A percentile compares a stretch with the other conserved stretches of the same genome.
Evolutionary conservation across 2,888 invertebrate genomes (phyloP).

Genomic region (Muscina levida): DNA sequence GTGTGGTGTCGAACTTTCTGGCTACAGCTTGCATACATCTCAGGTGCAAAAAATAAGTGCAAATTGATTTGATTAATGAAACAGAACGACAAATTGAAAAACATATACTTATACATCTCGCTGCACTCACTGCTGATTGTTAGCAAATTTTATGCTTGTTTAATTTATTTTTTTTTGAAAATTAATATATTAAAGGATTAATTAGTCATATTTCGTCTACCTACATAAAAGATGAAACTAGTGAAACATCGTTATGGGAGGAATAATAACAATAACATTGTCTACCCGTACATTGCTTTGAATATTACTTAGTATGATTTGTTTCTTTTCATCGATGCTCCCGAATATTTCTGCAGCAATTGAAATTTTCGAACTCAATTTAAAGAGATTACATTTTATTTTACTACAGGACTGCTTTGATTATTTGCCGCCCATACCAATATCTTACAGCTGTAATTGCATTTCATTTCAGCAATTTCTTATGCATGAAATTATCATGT

Average conservation of each 20-base stretch:
- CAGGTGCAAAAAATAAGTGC: constrained; percentile 43
- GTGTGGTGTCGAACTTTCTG: not conserved
- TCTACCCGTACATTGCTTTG: too few relatives aligned
- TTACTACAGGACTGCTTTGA: too few relatives aligned
- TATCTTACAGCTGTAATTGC: constrained; percentile 58
- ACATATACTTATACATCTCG: constrained; percentile 9
- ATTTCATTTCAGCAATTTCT: constrained; percentile 26
- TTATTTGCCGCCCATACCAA: not conserved
- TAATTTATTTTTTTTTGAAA: too few relatives aligned
- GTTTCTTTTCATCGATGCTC: too few relatives aligned
- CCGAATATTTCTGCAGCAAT: too few relatives aligned
- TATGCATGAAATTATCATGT: constrained; percentile 43
- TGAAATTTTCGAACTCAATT: not conserved
- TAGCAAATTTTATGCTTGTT: too few relatives aligned
- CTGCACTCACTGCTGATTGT: constrained; percentile 1
- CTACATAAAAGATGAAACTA: too few relatives aligned
- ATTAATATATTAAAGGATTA: too few relatives aligned
- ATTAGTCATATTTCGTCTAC: too few relatives aligned
- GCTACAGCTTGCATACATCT: constrained; percentile 1
- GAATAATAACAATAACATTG: too few relatives aligned
- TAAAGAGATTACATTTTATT: constrained; percentile 38
- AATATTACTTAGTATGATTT: too few relatives aligned
- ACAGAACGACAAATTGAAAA: not conserved
- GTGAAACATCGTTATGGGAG: too few relatives aligned
- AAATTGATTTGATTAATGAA: not conserved